These are phyloP conservation scores for Nothura maculosa DNA, from an alignment of 2,797 vertebrate genomes.

Conservation along the genomic window DNA sequence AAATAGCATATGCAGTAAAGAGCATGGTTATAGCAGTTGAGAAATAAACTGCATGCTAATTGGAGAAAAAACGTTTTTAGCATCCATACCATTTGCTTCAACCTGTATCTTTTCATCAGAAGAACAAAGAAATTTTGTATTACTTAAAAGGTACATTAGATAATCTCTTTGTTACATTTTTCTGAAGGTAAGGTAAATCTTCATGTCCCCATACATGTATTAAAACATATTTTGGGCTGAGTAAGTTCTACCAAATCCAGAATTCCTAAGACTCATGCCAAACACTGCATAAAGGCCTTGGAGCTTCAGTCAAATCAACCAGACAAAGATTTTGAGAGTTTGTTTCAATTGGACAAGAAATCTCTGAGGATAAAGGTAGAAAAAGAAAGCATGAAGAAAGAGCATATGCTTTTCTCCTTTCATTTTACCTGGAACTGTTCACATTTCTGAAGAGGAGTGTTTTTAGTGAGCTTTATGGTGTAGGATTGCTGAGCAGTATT, in stretches of 20 bases:
- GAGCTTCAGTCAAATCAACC: background rate
- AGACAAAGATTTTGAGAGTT: background rate
- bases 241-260: background rate
- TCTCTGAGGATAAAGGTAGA: background rate
- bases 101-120: background rate
- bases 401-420: background rate
- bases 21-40: background rate
- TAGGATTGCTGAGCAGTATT: background rate
- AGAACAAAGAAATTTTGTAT: background rate
- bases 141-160: background rate
- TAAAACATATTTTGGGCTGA: background rate
- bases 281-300: background rate
- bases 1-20: background rate
- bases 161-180: background rate
- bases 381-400: background rate
- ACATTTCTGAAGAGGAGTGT: background rate
- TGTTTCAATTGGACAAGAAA: background rate
- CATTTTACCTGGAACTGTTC: background rate
- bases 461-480: background rate
- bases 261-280: background rate
- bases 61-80: background rate
- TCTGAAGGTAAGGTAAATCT: background rate
- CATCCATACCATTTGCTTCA: background rate
- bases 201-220: background rate
- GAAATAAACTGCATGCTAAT: background rate